Conservation (phyloP, 1,140 invertebrate species). For the Bactericera cockerelli region DNA sequence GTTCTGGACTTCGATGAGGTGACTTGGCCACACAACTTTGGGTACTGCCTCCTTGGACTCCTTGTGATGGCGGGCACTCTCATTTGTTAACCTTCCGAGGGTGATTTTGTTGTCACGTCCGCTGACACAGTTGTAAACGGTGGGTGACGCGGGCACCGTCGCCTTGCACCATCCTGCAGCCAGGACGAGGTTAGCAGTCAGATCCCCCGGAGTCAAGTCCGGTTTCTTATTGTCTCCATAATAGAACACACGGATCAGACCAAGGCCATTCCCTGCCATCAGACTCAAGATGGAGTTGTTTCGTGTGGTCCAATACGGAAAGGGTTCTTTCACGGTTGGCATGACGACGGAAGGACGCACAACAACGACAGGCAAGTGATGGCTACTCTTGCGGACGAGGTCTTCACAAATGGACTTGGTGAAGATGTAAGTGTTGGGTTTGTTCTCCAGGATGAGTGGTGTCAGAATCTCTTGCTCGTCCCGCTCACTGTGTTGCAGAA, state of each 20-base stretch:
- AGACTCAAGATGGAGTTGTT: not conserved
- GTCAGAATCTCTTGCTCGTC: not conserved
- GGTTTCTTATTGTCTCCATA: not conserved
- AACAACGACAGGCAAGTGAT: constrained; percentile 40
- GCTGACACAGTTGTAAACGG: not conserved
- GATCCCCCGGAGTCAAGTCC: not conserved
- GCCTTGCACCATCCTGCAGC: not conserved
- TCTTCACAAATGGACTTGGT: constrained; percentile 49
- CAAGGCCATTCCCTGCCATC: not conserved
- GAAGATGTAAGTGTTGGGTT: constrained; percentile 51
- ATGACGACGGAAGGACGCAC: constrained; percentile 37
- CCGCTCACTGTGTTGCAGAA: constrained; percentile 11
- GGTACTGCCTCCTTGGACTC: not conserved
- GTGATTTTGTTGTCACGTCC: not conserved
- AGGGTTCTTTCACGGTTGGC: constrained; percentile 11
- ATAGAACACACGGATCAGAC: not conserved
- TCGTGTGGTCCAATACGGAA: not conserved
- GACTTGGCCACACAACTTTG: not conserved
- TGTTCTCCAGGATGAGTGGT: constrained; percentile 31
- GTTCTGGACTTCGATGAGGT: not conserved
- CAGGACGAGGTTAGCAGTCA: not conserved
- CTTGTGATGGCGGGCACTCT: not conserved
- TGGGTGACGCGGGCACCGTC: not conserved
- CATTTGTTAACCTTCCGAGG: not conserved
- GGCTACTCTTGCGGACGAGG: constrained; percentile 34